Evolutionary conservation across 2,888 invertebrate species (phyloP).

Genomic region (Mellilla xanthometata): DNA sequence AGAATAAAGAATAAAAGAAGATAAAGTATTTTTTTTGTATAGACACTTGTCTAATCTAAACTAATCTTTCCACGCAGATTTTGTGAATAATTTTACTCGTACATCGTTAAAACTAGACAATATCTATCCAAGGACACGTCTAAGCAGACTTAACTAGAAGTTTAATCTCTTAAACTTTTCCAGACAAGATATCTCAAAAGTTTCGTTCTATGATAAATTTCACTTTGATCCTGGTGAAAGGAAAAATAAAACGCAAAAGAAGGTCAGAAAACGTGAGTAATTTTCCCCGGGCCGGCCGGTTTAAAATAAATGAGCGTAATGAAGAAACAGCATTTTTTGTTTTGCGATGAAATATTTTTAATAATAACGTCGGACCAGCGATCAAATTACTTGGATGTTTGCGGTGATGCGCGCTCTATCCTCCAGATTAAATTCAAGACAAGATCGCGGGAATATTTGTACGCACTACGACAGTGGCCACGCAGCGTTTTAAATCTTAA

Average conservation of each 20-base stretch:
- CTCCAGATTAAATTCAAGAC: constrained; percentile 73
- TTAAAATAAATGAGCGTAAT: constrained; percentile 14
- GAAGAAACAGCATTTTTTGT: constrained; percentile 11
- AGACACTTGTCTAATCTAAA: no score
- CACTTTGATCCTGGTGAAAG: background rate
- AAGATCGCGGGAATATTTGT: constrained; percentile 46
- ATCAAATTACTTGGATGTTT: constrained; percentile 66
- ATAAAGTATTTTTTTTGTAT: no score
- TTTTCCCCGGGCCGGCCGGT: background rate
- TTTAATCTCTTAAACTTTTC: no score
- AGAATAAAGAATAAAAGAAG: no score
- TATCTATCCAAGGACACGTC: no score
- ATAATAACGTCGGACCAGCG: constrained; percentile 25
- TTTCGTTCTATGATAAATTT: background rate
- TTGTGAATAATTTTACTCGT: no score
- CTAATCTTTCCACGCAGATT: no score
- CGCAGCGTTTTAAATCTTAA: constrained; percentile 14
- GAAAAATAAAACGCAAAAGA: background rate
- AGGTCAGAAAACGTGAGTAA: background rate
- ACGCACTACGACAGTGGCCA: constrained; percentile 45
- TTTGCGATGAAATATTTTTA: constrained; percentile 21
- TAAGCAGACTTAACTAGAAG: no score
- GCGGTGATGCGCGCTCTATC: constrained; percentile 66
- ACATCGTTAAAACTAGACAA: no score
- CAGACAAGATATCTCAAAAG: background rate